Percentiles rank a stretch among this genome's conserved stretches.
These are phyloP conservation scores for Channa argus DNA, from an alignment of 2,113 vertebrate species.

Conservation along the genomic window DNA sequence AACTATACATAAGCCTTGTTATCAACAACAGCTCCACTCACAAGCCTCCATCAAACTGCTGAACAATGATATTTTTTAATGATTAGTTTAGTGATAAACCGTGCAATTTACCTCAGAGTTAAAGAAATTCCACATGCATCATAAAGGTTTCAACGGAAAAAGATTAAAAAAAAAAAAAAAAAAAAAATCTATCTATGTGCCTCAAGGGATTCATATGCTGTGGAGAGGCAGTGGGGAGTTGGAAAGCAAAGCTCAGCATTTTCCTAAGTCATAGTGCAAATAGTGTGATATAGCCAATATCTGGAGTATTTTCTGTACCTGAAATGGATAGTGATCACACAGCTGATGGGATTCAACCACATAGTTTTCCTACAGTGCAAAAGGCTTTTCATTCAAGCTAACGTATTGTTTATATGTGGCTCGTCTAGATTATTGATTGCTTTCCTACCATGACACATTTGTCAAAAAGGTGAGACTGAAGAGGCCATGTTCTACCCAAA, in stretches of 20 bases:
- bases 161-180: conserved; percentile 65
- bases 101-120: conserved; percentile 50
- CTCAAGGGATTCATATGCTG: conserved; percentile 54
- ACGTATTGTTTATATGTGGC: neutral
- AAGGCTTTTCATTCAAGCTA: neutral
- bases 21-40: conserved; percentile 15
- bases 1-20: conserved; percentile 2
- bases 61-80: conserved; percentile 66
- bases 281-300: conserved; percentile 12
- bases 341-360: neutral
- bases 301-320: conserved; percentile 28
- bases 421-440: too few relatives aligned
- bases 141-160: conserved; percentile 53
- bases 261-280: conserved; percentile 59
- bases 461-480: neutral
- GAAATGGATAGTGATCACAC: neutral
- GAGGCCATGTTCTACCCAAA: too few relatives aligned
- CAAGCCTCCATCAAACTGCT: conserved; percentile 45
- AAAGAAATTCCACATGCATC: conserved; percentile 57
- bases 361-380: neutral
- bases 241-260: conserved; percentile 62
- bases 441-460: too few relatives aligned
- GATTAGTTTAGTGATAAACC: conserved; percentile 67
- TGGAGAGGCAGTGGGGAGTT: conserved; percentile 19
- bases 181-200: conserved; percentile 45